Base-by-base conservation (phyloP, 2,888 invertebrate genomes). In the Lathronympha strigana region DNA sequence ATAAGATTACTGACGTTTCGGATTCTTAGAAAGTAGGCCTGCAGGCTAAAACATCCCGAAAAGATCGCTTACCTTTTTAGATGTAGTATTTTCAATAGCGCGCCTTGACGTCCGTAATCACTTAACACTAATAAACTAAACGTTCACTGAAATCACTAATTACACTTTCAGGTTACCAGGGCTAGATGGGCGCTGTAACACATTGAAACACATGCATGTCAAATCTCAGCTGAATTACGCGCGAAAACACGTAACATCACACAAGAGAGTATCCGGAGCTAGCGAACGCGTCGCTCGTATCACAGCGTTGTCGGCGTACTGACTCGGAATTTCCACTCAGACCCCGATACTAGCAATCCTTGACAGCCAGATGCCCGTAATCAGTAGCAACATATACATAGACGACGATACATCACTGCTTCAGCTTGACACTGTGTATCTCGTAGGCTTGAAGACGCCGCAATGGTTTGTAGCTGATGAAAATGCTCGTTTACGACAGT, bases 281-380 rank as follows among this genome's bases (percentile, higher is more conserved):
- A 58, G 68, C 67, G 70, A 66, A 74, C 76, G 80, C 87, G 85
- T 83, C 69, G 69, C 61, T 43, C 67, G 80, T 71, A 73, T 68
- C 68, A 70, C 71, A 80, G 77, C 83, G 86, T 81, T 82, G 73
- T 79, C 84, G 83, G 80, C 79, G 77, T 76, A 88, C 88, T 88
- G 84, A 73, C 79, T 79, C 73, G 70, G 72, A 72, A 70, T 68
- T 73, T 76, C 76, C 50, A 61, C 57, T 61, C 51, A 23, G 47
- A 21, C 40, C 47, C 54, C 54, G 47, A 45, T 61, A 63, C 64
- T 58, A 40, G 33, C 21, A 63, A 51, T 54, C 50, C 54, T 63
- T 53, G 31, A 51, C 25, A 51, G 25, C 70, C 73, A 71, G 64
- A 68, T 68, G 63, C 57, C 63, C 57, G 63, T 21, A 54, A 67